Conservation (phyloP, 2,888 invertebrate genomes). For the Drosophila recens region DNA sequence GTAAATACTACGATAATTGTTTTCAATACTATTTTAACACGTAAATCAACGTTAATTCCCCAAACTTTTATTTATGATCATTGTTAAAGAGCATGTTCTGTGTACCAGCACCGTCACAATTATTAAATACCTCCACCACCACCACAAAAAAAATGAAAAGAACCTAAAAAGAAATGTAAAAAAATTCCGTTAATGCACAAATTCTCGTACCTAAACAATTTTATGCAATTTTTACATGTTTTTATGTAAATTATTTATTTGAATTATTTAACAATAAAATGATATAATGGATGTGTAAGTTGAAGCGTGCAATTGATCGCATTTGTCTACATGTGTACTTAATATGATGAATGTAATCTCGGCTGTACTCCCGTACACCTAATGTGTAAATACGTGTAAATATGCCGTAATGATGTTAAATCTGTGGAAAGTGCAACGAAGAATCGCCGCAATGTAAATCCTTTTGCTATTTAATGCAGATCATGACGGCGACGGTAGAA, state of each 20-base stretch:
- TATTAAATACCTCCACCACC: conserved; percentile 21
- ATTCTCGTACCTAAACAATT: conserved; percentile 41
- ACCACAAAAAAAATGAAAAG: not conserved
- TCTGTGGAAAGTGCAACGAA: not conserved
- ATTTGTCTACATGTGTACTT: conserved; percentile 69
- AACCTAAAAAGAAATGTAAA: conserved; percentile 39
- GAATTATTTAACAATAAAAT: conserved; percentile 35
- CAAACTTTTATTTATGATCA: conserved; percentile 25
- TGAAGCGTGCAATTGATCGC: conserved; percentile 56
- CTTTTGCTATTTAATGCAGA: conserved; percentile 86
- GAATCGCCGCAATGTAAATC: conserved; percentile 35
- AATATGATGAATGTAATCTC: conserved; percentile 63
- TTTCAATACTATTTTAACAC: conserved; percentile 35
- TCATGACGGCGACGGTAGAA: conserved; percentile 98
- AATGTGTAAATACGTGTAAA: conserved; percentile 59
- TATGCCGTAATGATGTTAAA: conserved; percentile 53
- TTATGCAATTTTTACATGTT: conserved; percentile 61
- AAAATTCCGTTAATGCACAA: conserved; percentile 63
- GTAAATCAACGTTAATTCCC: conserved; percentile 38
- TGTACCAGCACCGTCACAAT: conserved; percentile 73
- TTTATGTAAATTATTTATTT: conserved; percentile 55
- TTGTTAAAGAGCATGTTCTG: conserved; percentile 71
- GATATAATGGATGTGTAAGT: conserved; percentile 62
- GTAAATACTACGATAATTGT: conserved; percentile 56
- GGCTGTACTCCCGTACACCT: conserved; percentile 40